phyloP scores from a whole-genome alignment of 2,113 vertebrate species.

The Zosterops borbonicus region DNA sequence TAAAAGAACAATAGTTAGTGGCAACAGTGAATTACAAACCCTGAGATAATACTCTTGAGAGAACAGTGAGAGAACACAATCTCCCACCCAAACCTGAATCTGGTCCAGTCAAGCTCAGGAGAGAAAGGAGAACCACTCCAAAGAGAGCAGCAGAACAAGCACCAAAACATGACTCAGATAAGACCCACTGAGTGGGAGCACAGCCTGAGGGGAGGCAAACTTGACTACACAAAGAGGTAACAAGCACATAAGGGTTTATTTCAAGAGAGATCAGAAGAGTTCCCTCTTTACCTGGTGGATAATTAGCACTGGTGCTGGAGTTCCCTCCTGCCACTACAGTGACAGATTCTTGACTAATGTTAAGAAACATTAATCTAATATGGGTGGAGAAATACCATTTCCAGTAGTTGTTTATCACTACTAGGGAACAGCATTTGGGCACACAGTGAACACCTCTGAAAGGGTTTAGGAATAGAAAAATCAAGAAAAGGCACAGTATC shows the following conservation, averaged over 20 bases:
- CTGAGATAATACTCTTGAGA: neutral
- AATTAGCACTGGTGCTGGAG: neutral
- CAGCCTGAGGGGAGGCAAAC: neutral
- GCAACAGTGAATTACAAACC: neutral
- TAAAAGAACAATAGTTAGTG: neutral
- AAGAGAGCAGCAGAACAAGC: neutral
- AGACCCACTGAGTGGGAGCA: neutral
- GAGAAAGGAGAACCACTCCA: neutral
- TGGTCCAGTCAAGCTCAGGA: accelerated
- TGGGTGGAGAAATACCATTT: neutral
- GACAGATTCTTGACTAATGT: neutral
- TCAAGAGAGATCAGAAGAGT: neutral
- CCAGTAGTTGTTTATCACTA: neutral
- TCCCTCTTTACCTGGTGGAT: neutral
- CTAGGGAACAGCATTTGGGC: neutral
- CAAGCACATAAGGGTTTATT: neutral
- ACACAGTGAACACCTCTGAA: neutral
- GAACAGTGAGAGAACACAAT: neutral
- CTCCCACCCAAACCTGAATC: neutral
- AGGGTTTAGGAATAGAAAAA: neutral
- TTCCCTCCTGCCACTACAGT: neutral
- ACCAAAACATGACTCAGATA: neutral
- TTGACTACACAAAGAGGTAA: neutral
- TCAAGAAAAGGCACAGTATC: neutral
- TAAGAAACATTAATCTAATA: neutral